Percentiles rank a stretch among this genome's conserved stretches.
Evolutionary conservation across 2,113 vertebrate species (phyloP).

Genomic region (Drymodes brunneopygia): DNA sequence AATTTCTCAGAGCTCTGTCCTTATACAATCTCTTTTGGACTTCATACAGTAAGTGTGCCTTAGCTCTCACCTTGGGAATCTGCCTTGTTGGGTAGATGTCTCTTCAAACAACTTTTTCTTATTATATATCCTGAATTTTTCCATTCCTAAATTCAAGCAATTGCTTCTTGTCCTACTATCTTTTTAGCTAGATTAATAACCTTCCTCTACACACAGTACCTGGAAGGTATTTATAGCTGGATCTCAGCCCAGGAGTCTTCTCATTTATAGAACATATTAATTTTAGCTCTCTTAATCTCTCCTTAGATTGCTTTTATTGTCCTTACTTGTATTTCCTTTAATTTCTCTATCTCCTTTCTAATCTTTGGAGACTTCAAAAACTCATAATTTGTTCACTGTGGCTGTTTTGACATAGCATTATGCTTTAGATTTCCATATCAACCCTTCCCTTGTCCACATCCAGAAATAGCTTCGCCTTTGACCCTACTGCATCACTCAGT

Average conservation of each 20-base stretch:
- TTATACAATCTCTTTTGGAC: neutral
- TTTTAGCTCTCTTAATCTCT: slow-evolving; percentile 4
- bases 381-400: neutral
- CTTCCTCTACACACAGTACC: neutral
- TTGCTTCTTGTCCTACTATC: neutral
- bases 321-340: neutral
- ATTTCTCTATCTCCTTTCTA: neutral
- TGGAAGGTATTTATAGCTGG: slow-evolving; percentile 22
- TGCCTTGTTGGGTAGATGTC: neutral
- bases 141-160: neutral
- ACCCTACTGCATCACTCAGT: neutral
- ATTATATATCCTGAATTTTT: neutral
- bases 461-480: neutral
- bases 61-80: neutral
- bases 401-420: neutral
- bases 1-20: neutral
- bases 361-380: neutral
- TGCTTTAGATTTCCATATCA: neutral
- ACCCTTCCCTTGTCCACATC: neutral
- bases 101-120: slow-evolving; percentile 13
- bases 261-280: slow-evolving; percentile 16
- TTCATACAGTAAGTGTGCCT: neutral
- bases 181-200: slow-evolving; percentile 22
- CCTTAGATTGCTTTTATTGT: slow-evolving; percentile 10
- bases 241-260: slow-evolving; percentile 3